Evolutionary conservation across 2,113 vertebrate genomes (phyloP), one percentile per base, ranked within the genome.

Genomic region (Jacana jacana): DNA sequence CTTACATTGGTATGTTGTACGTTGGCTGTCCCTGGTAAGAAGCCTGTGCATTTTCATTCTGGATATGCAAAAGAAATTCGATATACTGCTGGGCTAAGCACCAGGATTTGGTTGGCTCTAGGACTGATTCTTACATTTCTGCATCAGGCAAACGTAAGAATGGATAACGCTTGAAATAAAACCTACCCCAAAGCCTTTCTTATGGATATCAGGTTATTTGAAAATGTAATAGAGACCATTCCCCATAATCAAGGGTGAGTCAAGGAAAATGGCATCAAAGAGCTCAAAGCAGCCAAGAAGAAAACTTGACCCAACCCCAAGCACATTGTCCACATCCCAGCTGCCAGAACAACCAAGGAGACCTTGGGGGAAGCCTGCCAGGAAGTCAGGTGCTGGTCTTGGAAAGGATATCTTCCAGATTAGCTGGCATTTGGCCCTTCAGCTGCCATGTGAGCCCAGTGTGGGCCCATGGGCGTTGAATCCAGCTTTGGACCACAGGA

Each of bases 301-400:
- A 96, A 92, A 97, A 93, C 95, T 88, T 95, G 89, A 95, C 95
- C 95, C 95, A 97, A 85, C 54, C 88, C 89, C 28, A 3, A 96
- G 91, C 12, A 10, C 12, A 1, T 57, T 95, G 80, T 81, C 20
- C 54, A 20, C 91, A 88, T 94, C 92, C 91, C 95, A 97, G 92
- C 94, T 97, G 96, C 94, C 72, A 27, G 80, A 94, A 94, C 55
- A 76, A 69, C 95, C 9, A 8, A 75, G 86, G 86, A 89, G 84
- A 86, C 81, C 79, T 46, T 5, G 44, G 40, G 63, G 64, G 39
- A 93, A 95, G 78, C 4, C 3, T 46, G 83, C 68, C 93, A 92
- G 95, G 89, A 96, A 93, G 85, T 97, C 97, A 98, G 98, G 94
- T 97, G 97, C 93, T 35, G 70, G 44, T 76, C 44, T 69, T 96